Conservation (phyloP, 1,140 invertebrate genomes). For the Uloborus diversus region DNA sequence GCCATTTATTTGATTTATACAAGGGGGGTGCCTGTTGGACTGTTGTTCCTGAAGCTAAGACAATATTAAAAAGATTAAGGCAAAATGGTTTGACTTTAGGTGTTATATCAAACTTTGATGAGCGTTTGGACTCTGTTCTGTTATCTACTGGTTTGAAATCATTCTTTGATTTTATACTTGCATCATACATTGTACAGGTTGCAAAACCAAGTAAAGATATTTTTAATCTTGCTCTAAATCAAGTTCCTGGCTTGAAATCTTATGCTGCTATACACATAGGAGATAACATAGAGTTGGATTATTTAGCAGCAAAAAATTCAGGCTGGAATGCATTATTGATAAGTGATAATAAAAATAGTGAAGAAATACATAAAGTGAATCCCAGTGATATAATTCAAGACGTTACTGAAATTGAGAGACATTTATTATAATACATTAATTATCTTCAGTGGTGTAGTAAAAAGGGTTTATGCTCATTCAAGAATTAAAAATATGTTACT, state of each 20-base stretch:
- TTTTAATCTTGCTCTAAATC: conserved; percentile 75
- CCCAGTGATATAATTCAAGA: conserved; percentile 16
- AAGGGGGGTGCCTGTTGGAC: conserved; percentile 77
- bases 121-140: conserved; percentile 76
- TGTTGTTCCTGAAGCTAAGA: conserved; percentile 71
- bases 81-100: conserved; percentile 67
- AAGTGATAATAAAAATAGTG: background rate
- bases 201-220: conserved; percentile 80
- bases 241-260: conserved; percentile 62
- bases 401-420: conserved; percentile 12
- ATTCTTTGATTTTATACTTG: conserved; percentile 82
- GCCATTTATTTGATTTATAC: conserved; percentile 73
- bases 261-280: conserved; percentile 82
- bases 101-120: conserved; percentile 89
- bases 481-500: too few species aligned
- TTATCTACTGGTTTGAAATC: conserved; percentile 71
- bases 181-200: conserved; percentile 76
- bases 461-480: background rate
- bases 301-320: conserved; percentile 75
- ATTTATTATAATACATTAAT: background rate
- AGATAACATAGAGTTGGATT: conserved; percentile 79
- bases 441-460: background rate
- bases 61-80: conserved; percentile 72
- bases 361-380: conserved; percentile 1
- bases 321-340: conserved; percentile 80